Evolutionary conservation across 2,888 invertebrate genomes (phyloP), one percentile per base, ranked within the genome.

Genomic region (Gymnoscelis rufifasciata): DNA sequence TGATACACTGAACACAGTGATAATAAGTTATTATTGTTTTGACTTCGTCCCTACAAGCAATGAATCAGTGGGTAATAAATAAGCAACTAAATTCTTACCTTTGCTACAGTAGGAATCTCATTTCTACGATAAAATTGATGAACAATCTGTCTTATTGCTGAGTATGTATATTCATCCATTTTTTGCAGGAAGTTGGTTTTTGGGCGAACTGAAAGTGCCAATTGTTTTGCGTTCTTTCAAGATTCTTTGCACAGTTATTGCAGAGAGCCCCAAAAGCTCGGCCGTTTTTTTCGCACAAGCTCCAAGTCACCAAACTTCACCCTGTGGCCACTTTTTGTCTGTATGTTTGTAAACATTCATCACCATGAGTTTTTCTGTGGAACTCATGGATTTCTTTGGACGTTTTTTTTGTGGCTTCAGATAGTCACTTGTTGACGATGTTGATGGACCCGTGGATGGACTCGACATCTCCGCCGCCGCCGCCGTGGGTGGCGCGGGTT

Each of bases 361-460:
- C 31, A 31, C 31, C 31, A 31, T 31, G 2, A 31, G 14, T 13
- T 31, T 31, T 31, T 31, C 31, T 31, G 31, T 31, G 8, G 31
- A 12, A 31, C 31, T 31, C 31, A 31, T 6, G 1, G 30, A 2
- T 30, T 12, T 30, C 1, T 13, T 12, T 6, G 30, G 30, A n/a
- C 27, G 27, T 10, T 27, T 27, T 27, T 27, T 27, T n/a, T n/a
- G 27, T 27, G 27, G 27, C 10, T 8, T 3, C 10, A 27, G 27
- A 27, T 27, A 12, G 12, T 30, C 13, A 30, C 14, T 30, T 30
- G 14, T 30, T 30, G 30, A 30, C 29, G 12, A 29, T 29, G 29
- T 12, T 5, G 19, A 19, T 19, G 19, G 19, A 3, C 19, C 19
- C 5, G 29, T 12, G 3, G 19, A 19, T 19, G 19, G 19, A 3